Conservation (phyloP, 2,797 vertebrate genomes). For the Columba guinea region DNA sequence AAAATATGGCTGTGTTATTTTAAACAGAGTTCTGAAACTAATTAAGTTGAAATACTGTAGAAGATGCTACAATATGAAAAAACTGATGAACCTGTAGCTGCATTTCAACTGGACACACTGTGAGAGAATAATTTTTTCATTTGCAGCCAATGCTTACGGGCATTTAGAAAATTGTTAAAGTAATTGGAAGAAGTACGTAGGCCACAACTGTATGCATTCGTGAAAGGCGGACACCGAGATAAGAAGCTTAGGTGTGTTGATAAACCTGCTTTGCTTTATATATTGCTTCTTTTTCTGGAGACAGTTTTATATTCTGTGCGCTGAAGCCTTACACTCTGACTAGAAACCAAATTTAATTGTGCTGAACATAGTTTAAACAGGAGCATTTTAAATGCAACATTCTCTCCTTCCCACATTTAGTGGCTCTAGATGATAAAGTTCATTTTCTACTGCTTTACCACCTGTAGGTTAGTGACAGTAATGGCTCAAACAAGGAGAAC, state of each 20-base stretch:
- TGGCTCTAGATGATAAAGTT: not conserved
- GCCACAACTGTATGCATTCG: not conserved
- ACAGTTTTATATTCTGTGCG: not conserved
- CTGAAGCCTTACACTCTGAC: not conserved
- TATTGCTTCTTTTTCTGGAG: not conserved
- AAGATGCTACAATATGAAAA: not conserved
- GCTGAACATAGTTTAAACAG: not conserved
- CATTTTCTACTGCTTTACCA: not conserved
- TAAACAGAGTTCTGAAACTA: conserved; percentile 3
- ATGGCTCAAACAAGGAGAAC: not conserved
- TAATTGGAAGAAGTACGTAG: conserved; percentile 12
- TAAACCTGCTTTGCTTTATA: not conserved
- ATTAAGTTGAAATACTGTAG: not conserved
- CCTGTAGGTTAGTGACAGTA: not conserved
- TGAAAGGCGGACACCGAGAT: not conserved
- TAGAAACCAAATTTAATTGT: not conserved
- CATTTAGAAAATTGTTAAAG: conserved; percentile 23
- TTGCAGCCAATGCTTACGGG: not conserved
- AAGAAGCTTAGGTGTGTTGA: not conserved
- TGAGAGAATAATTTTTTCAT: not conserved
- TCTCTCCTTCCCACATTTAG: not conserved
- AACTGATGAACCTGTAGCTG: not conserved
- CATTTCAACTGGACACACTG: not conserved
- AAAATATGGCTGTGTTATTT: not conserved
- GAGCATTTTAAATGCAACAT: not conserved